These are phyloP conservation scores for Phymanthus crucifer DNA, from an alignment of 92 coral and sea anemone species.

Conservation along the genomic window DNA sequence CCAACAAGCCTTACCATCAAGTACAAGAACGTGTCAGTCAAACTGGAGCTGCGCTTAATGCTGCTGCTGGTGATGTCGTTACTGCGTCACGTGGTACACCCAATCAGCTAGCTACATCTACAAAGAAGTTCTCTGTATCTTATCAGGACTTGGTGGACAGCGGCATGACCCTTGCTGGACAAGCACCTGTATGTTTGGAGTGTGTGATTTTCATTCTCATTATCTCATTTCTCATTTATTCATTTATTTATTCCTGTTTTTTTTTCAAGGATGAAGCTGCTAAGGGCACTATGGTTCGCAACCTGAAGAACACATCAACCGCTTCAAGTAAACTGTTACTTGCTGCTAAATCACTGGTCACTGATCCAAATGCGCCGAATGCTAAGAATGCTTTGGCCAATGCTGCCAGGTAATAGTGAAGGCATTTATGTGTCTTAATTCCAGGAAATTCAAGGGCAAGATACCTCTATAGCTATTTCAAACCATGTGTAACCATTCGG, in stretches of 20 bases:
- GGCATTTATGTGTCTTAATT: no score
- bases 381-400: constrained; percentile 93
- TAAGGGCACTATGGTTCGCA: constrained; percentile 83
- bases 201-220: background rate
- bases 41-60: constrained; percentile 89
- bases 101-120: constrained; percentile 89
- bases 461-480: no score
- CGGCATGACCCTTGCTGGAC: constrained; percentile 94
- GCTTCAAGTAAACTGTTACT: constrained; percentile 95
- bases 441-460: no score
- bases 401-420: constrained; percentile 80
- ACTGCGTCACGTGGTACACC: constrained; percentile 96
- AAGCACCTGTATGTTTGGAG: constrained; percentile 90
- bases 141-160: constrained; percentile 90
- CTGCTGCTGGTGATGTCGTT: constrained; percentile 98
- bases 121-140: constrained; percentile 93
- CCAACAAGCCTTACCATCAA: constrained; percentile 81
- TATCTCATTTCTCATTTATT: background rate
- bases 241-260: background rate
- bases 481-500: no score
- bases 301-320: constrained; percentile 92
- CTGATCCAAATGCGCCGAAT: constrained; percentile 99
- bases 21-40: constrained; percentile 90
- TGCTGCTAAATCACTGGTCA: constrained; percentile 96
- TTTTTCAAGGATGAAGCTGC: constrained; percentile 83